Percentiles rank a stretch among this genome's conserved stretches.
Conservation (phyloP, 2,797 vertebrate genomes). For the Macrochelys suwanniensis region DNA sequence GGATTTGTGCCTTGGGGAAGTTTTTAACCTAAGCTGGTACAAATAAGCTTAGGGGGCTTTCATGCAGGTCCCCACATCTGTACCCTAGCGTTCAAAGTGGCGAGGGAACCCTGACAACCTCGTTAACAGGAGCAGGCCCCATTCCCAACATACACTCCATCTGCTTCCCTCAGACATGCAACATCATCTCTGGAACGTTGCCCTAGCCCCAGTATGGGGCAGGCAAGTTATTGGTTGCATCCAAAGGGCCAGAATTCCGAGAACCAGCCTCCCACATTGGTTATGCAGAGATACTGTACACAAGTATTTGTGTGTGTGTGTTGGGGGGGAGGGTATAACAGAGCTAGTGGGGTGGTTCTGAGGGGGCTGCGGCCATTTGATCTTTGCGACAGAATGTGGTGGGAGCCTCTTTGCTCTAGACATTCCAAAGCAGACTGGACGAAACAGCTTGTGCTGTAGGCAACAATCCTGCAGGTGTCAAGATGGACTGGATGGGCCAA, state of each 20-base stretch:
- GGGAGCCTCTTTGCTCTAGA: too few relatives aligned
- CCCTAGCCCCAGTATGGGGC: neutral
- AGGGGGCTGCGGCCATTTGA: too few relatives aligned
- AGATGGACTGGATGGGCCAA: neutral
- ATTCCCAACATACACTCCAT: too few relatives aligned
- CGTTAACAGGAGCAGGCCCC: neutral
- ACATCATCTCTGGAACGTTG: too few relatives aligned
- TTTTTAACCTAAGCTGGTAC: too few relatives aligned
- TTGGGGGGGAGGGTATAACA: neutral
- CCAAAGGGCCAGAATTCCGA: neutral
- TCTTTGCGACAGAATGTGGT: neutral
- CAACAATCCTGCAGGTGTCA: neutral
- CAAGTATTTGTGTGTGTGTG: neutral
- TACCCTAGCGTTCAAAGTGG: too few relatives aligned
- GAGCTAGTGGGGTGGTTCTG: accelerated
- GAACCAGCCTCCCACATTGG: neutral
- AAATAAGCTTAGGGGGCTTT: too few relatives aligned
- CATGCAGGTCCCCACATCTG: too few relatives aligned
- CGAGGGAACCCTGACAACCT: neutral
- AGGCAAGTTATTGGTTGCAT: neutral
- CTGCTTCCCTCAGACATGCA: too few relatives aligned
- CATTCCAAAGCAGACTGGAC: neutral
- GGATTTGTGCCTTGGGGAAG: too few relatives aligned
- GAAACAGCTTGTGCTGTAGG: neutral
- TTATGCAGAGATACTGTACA: neutral